Evolutionary conservation across 2,888 invertebrate genomes (phyloP), one percentile per base, ranked within the genome.

Genomic region (Aphidoletes aphidimyza): DNA sequence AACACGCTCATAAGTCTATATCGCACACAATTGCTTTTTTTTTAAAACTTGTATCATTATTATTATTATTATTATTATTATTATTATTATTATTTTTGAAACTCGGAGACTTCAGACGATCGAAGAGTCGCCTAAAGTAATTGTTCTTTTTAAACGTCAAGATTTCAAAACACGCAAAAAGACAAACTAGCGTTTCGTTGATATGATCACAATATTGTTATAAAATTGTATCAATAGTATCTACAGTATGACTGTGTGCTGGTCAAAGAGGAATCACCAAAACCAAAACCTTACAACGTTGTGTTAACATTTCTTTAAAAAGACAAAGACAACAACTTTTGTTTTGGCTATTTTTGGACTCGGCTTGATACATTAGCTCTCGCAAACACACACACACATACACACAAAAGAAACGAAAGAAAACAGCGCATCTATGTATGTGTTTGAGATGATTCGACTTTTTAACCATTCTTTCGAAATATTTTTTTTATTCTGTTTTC

Each of bases 301-400:
- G 14, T 42, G 42, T 54, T 26, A 69, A 69, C 34, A 69, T 14
- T 30, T 69, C 11, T 69, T 2, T 0, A 69, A n/a, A 69, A 69
- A 69, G 47, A 47, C 1, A 22, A 22, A 47, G 47, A 47, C n/a
- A 54, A 54, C 26, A 54, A n/a, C n/a, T n/a, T n/a, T n/a, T n/a
- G 26, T 69, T 69, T 69, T 69, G 69, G 69, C 14, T 22, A 54
- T 54, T 22, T 54, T 54, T 54, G 22, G 54, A 22, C 54, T 54
- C 22, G 6, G n/a, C 19, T 47, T 3, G 54, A 3, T 22, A 22
- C 54, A 30, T 69, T 5, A 30, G 14, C 34, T 69, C 47, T 14
- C 69, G 9, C n/a, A 54, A n/a, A 54, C 54, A 54, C n/a, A 54
- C 69, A 30, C 26, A 14, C 2, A 34, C 14, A 69, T 30, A 69